Evolutionary conservation across 2,113 vertebrate species (phyloP).

Genomic region (Lophura nycthemera): DNA sequence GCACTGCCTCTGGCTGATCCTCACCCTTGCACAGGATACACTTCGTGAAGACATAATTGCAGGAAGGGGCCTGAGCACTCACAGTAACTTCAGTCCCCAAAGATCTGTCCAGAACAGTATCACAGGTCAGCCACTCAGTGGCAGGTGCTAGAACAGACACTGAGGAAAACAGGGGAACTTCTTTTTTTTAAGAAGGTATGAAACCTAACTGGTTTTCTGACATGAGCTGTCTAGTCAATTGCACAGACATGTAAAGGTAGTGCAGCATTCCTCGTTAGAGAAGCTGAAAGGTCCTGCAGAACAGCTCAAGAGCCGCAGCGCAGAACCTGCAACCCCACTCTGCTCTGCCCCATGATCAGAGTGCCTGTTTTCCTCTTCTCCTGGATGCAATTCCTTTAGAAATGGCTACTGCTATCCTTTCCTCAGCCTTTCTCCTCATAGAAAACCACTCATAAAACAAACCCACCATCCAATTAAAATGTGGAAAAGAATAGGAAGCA

Average conservation of each 20-base stretch:
- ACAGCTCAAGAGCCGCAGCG: fast-evolving
- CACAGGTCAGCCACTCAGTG: neutral
- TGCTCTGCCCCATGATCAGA: neutral
- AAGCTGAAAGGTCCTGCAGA: neutral
- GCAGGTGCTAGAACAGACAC: neutral
- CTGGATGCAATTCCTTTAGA: neutral
- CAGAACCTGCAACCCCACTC: neutral
- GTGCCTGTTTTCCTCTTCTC: neutral
- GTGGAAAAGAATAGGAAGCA: neutral
- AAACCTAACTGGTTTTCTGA: neutral
- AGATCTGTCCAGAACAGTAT: neutral
- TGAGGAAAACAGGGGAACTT: neutral
- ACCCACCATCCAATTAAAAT: neutral
- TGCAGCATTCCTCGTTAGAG: neutral
- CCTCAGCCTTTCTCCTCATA: neutral
- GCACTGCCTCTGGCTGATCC: neutral
- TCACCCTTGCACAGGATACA: conserved; percentile 60
- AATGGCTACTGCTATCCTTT: neutral
- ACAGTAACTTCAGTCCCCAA: neutral
- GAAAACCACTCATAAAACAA: neutral
- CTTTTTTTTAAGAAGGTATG: neutral
- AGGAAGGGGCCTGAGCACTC: conserved; percentile 36
- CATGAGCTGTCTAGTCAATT: neutral
- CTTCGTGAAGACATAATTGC: conserved; percentile 42
- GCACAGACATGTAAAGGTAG: neutral